Base-by-base conservation (phyloP, 2,888 invertebrate species). In the Drosophila flavopinicola region DNA sequence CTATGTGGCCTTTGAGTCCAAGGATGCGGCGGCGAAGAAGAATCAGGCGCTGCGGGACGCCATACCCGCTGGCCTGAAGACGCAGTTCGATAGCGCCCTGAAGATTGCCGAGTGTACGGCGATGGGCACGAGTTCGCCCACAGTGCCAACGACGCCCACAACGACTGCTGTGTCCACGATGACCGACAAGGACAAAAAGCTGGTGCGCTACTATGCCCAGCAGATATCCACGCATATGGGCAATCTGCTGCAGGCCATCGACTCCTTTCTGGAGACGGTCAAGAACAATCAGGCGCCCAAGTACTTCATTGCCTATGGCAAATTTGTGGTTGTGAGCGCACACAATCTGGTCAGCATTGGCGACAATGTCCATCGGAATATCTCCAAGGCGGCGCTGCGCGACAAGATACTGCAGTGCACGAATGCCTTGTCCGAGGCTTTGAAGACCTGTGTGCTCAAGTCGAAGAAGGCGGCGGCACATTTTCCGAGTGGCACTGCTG, bases 301-400 rank as follows among this genome's bases (percentile, higher is more conserved):
- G 91, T 95, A 95, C 68, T 98, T 98, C 91, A 94, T 98, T 48
- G 97, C 97, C 10, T 96, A 98, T 90, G 96, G 97, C 49, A 98
- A 98, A 91, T 97, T 97, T 91, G 97, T 99, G 7, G 96, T 98
- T 29, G 93, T 99, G 44, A 96, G 96, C 89, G 98, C 98, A 23
- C 98, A 98, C 89, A 95, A 98, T 90, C 93, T 99, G 87, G 97
- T 99, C 15, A 96, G 97, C 89, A 98, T 98, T 65, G 98, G 98
- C 47, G 98, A 99, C 92, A 97, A 96, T 44, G 96, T 98, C 24
- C 95, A 97, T 90, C 94, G 96, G 82, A 97, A 97, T 90, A 93
- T 97, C 37, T 93, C 94, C 24, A 94, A 95, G 85, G 93, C 94
- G 53, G 95, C 95, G 68, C 92, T 97, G 41, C 94, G 95, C 86